Evolutionary conservation across 2,797 vertebrate genomes (phyloP).

Genomic region (Silurus lanzhouensis): DNA sequence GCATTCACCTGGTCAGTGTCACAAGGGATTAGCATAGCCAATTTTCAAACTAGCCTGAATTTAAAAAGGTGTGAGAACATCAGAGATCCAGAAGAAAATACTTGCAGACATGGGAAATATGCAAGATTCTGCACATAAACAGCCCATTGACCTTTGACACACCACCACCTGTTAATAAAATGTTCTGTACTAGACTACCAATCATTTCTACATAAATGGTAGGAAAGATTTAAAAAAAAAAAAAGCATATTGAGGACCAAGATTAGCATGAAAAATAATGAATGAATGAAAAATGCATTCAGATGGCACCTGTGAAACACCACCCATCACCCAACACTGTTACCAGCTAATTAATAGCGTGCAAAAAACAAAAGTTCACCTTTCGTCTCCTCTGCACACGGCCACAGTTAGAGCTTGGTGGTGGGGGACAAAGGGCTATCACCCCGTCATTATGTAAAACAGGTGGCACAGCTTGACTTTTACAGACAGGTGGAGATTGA

Average conservation of each 20-base stretch:
- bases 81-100: not conserved
- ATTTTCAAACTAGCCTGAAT: not conserved
- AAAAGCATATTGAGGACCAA: constrained; percentile 1
- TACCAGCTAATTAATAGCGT: not conserved
- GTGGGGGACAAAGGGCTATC: constrained; percentile 89
- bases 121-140: not conserved
- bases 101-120: not conserved
- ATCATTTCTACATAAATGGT: too few relatives aligned
- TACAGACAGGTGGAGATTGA: constrained; percentile 61
- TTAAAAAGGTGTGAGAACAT: not conserved
- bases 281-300: not conserved
- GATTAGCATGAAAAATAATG: not conserved
- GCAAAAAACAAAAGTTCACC: constrained; percentile 77
- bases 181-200: not conserved
- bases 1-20: not conserved
- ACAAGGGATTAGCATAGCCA: not conserved
- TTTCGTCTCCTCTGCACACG: constrained; percentile 88
- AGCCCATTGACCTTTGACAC: not conserved
- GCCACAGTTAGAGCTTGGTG: constrained; percentile 89
- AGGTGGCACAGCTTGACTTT: constrained; percentile 69
- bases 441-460: constrained; percentile 69
- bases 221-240: not conserved
- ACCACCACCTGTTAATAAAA: not conserved
- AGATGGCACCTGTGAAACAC: not conserved
- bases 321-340: constrained; percentile 11